Percentiles rank a stretch among this genome's conserved stretches.
phyloP scores from a whole-genome alignment of 2,888 invertebrate species.

The Himalopsyche japonica region DNA sequence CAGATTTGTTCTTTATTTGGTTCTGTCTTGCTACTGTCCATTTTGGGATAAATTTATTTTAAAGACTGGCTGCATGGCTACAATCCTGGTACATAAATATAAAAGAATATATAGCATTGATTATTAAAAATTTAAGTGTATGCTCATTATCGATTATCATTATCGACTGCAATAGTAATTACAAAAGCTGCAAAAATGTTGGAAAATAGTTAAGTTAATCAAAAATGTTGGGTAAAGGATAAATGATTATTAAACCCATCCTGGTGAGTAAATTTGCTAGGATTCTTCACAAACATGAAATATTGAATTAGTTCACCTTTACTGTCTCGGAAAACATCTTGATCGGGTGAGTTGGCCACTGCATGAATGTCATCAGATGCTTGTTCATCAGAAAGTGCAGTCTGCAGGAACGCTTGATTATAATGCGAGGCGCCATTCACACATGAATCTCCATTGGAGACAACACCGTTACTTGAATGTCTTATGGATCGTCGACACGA shows the following conservation, averaged over 20 bases:
- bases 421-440: conserved; percentile 36
- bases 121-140: too few species aligned
- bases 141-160: too few species aligned
- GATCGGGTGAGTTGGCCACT: conserved; percentile 2
- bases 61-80: too few species aligned
- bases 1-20: too few species aligned
- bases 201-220: too few species aligned
- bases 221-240: too few species aligned
- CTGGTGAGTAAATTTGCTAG: too few species aligned
- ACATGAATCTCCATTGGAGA: conserved; percentile 27
- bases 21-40: too few species aligned
- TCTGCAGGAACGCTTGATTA: conserved; percentile 44
- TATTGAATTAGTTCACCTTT: conserved; percentile 4
- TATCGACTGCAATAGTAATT: not conserved
- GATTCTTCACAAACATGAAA: not conserved
- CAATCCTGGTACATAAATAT: too few species aligned
- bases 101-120: too few species aligned
- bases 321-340: conserved; percentile 43
- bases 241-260: too few species aligned
- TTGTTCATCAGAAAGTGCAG: conserved; percentile 41
- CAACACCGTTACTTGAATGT: conserved; percentile 55
- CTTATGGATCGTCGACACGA: conserved; percentile 55
- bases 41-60: too few species aligned
- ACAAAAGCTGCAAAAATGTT: not conserved
- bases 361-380: conserved; percentile 34